Conservation (phyloP, 2,797 vertebrate genomes). For the Linurgus olivaceus region DNA sequence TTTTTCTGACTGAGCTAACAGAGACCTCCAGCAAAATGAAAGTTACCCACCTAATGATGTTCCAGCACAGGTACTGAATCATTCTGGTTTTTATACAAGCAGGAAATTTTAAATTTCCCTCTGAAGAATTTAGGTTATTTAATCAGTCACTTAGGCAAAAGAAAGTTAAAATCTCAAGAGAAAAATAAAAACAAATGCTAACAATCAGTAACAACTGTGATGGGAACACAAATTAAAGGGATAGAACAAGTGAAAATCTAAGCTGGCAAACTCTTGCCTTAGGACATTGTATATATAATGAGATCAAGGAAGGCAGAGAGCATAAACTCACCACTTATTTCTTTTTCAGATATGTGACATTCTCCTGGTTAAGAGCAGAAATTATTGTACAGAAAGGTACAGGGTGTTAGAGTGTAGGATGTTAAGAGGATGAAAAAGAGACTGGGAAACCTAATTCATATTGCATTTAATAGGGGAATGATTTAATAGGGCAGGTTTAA, state of each 20-base stretch:
- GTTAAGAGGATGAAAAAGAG: background rate
- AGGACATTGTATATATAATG: conserved; percentile 55
- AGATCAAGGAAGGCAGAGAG: conserved; percentile 19
- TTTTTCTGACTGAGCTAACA: background rate
- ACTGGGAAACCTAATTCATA: background rate
- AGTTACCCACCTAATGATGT: background rate
- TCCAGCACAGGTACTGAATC: background rate
- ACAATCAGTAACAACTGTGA: conserved; percentile 22
- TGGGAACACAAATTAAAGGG: conserved; percentile 43
- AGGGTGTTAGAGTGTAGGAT: background rate
- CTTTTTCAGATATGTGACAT: conserved; percentile 20
- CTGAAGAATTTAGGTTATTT: conserved; percentile 40
- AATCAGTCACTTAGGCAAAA: background rate
- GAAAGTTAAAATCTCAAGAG: background rate
- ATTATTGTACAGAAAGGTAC: conserved; percentile 25
- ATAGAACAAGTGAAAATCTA: conserved; percentile 44
- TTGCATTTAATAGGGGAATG: background rate
- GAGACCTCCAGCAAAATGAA: conserved; percentile 19
- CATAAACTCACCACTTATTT: conserved; percentile 17
- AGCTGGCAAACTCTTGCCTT: conserved; percentile 59
- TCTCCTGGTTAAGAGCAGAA: conserved; percentile 39
- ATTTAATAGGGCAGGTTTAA: conserved; percentile 32
- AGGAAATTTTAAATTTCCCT: background rate
- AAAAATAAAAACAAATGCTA: conserved; percentile 45
- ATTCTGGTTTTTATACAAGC: background rate